A percentile compares a stretch with the other conserved stretches of the same genome.
These are phyloP conservation scores for Poeciliopsis prolifica DNA, from an alignment of 2,113 vertebrate species.

Conservation along the genomic window DNA sequence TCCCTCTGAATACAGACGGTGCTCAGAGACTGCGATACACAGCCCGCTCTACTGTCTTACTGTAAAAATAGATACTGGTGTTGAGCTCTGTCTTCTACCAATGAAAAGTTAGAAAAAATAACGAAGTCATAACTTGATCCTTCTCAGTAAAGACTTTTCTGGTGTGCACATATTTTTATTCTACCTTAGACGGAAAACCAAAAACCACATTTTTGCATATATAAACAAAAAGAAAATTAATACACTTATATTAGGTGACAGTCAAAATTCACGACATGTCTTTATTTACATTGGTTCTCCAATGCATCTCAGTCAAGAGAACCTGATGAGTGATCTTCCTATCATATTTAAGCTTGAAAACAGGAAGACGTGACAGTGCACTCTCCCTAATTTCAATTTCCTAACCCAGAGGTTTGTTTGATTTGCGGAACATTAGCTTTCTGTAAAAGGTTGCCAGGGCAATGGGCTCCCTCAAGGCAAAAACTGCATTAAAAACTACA, in stretches of 20 bases:
- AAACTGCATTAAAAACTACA: too few relatives aligned
- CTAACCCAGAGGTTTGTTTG: not conserved
- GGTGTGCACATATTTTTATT: constrained; percentile 20
- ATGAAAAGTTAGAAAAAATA: constrained; percentile 69
- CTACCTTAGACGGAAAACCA: constrained; percentile 4
- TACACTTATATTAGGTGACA: not conserved
- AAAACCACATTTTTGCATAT: constrained; percentile 3
- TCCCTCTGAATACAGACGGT: constrained; percentile 51
- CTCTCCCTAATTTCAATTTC: not conserved
- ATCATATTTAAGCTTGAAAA: constrained; percentile 9
- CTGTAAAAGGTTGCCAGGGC: too few relatives aligned
- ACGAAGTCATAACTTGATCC: constrained; percentile 47
- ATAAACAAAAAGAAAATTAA: constrained; percentile 8
- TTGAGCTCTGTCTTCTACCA: constrained; percentile 55
- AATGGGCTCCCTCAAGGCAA: too few relatives aligned
- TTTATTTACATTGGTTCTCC: not conserved
- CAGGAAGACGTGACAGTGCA: not conserved
- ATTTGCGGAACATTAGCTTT: too few relatives aligned
- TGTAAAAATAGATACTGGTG: constrained; percentile 67
- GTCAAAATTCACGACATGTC: not conserved
- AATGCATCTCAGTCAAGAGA: constrained; percentile 2
- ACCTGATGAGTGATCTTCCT: constrained; percentile 9
- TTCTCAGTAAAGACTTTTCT: constrained; percentile 28
- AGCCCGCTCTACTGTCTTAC: constrained; percentile 65
- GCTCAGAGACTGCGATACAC: constrained; percentile 56